Evolutionary conservation across 2,888 invertebrate species (phyloP), one percentile per base, ranked within the genome.

Genomic region (Drosophila acutilabella): DNA sequence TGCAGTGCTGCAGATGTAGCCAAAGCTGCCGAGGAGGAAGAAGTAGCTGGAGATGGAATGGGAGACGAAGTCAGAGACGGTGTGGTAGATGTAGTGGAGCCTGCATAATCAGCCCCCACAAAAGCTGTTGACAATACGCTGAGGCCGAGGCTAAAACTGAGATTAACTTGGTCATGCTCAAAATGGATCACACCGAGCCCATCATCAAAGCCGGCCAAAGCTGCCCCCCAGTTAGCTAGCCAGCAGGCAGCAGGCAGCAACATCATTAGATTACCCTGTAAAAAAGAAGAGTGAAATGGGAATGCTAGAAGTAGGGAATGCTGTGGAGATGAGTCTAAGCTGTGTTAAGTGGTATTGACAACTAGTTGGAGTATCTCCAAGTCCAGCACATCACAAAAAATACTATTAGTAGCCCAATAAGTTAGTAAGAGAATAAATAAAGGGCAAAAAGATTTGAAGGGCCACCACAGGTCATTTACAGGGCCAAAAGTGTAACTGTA

Each of bases 141-240:
- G 10, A 44, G 20, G 53, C 62, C 36, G 57, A 2, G 36, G 36
- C 36, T 36, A 13, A 36, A 36, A 13, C 36, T 40, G 42, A 47
- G 80, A 79, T 79, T 79, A 75, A 57, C 71, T 51, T 66, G 72
- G 73, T 80, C 69, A 76, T 76, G 67, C 65, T 68, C 44, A 74
- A 76, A 78, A 78, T 78, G 78, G 74, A 76, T 76, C 76, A 69
- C 76, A 69, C 59, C 71, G 65, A 57, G 68, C 67, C 68, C 80
- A 80, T 78, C 74, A 74, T 69, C 81, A 67, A 52, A 64, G 56
- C 18, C 60, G 64, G 45, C 45, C 47, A 47, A 18, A 56, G 59
- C 23, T n/a, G 62, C 67, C 42, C 54, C 76, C 40, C 8, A 11
- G 18, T 13, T 53, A 45, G 18, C 14, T 53, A 45, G 26, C 51